Evolutionary conservation across 2,113 vertebrate species (phyloP).

Genomic region (Actinemys pallida): DNA sequence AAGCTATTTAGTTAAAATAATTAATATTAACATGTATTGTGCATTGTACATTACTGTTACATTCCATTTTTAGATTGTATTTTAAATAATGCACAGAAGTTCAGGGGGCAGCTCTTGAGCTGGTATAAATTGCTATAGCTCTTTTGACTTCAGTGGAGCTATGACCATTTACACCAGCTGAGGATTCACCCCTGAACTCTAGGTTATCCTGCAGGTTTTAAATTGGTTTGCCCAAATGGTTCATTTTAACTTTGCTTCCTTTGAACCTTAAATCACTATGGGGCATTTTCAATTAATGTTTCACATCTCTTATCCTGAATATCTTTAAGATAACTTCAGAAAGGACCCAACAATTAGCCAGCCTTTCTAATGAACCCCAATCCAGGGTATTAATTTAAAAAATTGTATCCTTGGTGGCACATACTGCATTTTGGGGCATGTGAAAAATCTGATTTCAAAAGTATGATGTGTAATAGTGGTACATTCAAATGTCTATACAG

Average conservation of each 20-base stretch:
- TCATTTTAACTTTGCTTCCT: neutral
- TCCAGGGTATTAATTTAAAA: neutral
- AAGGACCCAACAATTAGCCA: neutral
- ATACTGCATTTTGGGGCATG: neutral
- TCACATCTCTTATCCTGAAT: neutral
- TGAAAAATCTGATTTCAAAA: neutral
- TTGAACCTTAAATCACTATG: neutral
- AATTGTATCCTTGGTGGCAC: neutral
- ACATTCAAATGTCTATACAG: neutral
- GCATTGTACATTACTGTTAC: neutral
- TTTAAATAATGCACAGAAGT: slow-evolving; percentile 19
- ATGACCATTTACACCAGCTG: neutral
- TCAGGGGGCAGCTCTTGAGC: neutral
- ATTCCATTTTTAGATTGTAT: slow-evolving; percentile 19
- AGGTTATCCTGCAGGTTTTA: slow-evolving; percentile 9
- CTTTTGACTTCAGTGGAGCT: neutral
- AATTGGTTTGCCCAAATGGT: neutral
- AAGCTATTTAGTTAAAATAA: slow-evolving; percentile 26
- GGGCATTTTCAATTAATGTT: neutral
- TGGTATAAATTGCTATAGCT: neutral
- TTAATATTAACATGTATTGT: neutral
- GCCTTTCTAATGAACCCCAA: neutral
- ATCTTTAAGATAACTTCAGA: neutral
- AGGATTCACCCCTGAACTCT: neutral
- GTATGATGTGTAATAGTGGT: neutral